phyloP scores from a whole-genome alignment of 37 sponge, comb jelly and placozoan species.

The Lycopodina hypogea region DNA sequence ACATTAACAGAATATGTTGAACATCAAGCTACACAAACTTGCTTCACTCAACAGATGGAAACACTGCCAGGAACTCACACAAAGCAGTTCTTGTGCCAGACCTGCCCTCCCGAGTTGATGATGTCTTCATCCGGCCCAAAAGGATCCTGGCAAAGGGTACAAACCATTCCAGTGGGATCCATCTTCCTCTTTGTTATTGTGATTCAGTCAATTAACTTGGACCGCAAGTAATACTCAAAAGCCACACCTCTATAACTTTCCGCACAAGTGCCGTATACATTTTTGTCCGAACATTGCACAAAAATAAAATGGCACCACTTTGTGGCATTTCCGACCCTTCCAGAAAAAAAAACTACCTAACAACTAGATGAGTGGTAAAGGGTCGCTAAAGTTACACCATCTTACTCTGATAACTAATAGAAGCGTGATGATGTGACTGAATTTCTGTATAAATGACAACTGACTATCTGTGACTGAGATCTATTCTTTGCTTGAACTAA shows the following conservation, averaged over 20 bases:
- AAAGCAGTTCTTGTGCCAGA: slow-evolving; percentile 96
- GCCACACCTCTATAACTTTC: background rate
- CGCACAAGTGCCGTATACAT: too few relatives aligned
- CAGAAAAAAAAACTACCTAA: too few relatives aligned
- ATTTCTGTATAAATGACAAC: too few relatives aligned
- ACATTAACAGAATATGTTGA: background rate
- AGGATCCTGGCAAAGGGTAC: slow-evolving; percentile 87
- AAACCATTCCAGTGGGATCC: slow-evolving; percentile 73
- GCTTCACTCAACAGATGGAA: background rate
- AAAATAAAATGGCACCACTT: too few relatives aligned
- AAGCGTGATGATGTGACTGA: too few relatives aligned
- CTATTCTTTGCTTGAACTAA: too few relatives aligned
- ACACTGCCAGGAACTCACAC: slow-evolving; percentile 68
- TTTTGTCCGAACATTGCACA: too few relatives aligned
- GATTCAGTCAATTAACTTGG: background rate
- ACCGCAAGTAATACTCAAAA: background rate
- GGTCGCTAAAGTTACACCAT: too few relatives aligned
- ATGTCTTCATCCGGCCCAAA: slow-evolving; percentile 81
- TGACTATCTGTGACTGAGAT: too few relatives aligned
- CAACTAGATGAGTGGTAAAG: too few relatives aligned
- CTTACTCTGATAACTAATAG: too few relatives aligned
- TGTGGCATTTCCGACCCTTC: too few relatives aligned
- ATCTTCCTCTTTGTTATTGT: slow-evolving; percentile 7
- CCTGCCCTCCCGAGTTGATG: slow-evolving; percentile 92
- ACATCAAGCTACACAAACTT: background rate